Evolutionary conservation across 2,888 invertebrate species (phyloP), one percentile per base, ranked within the genome.

Genomic region (Metacarcinus magister): DNA sequence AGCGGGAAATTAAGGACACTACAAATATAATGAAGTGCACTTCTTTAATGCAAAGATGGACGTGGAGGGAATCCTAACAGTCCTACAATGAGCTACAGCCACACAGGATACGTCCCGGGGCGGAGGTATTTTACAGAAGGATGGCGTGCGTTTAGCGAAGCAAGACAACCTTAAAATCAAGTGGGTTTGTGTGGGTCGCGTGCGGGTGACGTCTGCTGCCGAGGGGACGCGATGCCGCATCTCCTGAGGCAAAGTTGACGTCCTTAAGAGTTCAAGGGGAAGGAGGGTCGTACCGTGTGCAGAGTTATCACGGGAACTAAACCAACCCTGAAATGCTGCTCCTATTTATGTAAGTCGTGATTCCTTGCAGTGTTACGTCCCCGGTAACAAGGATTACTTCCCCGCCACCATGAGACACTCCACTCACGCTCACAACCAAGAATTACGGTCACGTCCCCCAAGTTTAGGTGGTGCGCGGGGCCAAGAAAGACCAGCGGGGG

Each of bases 91-190:
- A 54, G 54, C 10, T 54, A 13, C 39, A 39, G 2, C 2, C 39
- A 39, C 75, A 75, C 75, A 10, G 75, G n/a, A 28, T 28, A 75
- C 90, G 43, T 39, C 90, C 1, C 13, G 23, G 23, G 91, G 23
- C 91, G 91, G 44, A 91, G 28, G 91, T 46, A 48, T 91, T 44
- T 43, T 19, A n/a, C 46, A n/a, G 48, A 92, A 92, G 32, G 32
- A 32, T 87, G 67, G 87, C 87, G 87, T 87, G 87, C 3, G 87
- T 39, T 32, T 39, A n/a, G 28, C 2, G 75, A 82, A 39, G 39
- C 87, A 87, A 87, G 39, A 87, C 87, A 87, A 87, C 87, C 87
- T 87, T 87, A 87, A 87, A 87, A 87, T 39, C 39, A n/a, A 39
- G 87, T 39, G 39, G 39, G 39, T 39, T 13, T 87, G 87, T 39